Percentiles rank a stretch among this genome's conserved stretches.
Evolutionary conservation across 2,113 vertebrate genomes (phyloP).

Genomic region (Embiotoca jacksoni): DNA sequence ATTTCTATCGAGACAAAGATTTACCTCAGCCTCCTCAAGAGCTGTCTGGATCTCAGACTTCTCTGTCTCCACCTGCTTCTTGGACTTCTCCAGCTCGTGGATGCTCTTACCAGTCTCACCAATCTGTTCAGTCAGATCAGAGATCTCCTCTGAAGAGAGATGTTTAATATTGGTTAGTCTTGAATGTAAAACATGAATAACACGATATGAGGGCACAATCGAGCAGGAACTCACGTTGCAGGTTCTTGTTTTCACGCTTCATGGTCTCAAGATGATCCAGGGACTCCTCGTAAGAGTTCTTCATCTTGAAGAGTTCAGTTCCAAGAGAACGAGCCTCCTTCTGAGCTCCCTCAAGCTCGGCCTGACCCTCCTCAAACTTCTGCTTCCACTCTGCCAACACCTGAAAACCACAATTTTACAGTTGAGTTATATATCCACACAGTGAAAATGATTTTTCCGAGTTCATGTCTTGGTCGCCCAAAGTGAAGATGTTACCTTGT

Average conservation of each 20-base stretch:
- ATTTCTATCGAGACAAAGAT: background rate
- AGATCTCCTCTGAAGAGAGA: constrained; percentile 71
- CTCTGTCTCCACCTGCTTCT: constrained; percentile 74
- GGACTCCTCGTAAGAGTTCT: constrained; percentile 86
- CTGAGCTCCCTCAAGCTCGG: constrained; percentile 83
- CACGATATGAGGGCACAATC: no score
- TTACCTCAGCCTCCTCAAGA: constrained; percentile 74
- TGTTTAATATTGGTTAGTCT: no score
- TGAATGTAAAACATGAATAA: no score
- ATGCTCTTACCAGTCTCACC: constrained; percentile 76
- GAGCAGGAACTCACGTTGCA: constrained; percentile 61
- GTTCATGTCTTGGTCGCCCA: background rate
- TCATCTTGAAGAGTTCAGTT: constrained; percentile 90
- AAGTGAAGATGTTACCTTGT: constrained; percentile 51
- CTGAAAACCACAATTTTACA: constrained; percentile 25
- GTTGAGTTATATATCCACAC: background rate
- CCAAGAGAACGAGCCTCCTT: constrained; percentile 87
- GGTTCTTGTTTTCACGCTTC: constrained; percentile 74
- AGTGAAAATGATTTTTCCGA: background rate
- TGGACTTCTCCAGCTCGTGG: constrained; percentile 74
- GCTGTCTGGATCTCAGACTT: constrained; percentile 74
- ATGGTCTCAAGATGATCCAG: constrained; percentile 78
- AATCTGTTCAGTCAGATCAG: constrained; percentile 75
- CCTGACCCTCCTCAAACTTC: constrained; percentile 72
- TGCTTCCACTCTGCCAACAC: constrained; percentile 73